phyloP scores from a whole-genome alignment of 2,113 vertebrate species.

The Coptodon bakossiorum region DNA sequence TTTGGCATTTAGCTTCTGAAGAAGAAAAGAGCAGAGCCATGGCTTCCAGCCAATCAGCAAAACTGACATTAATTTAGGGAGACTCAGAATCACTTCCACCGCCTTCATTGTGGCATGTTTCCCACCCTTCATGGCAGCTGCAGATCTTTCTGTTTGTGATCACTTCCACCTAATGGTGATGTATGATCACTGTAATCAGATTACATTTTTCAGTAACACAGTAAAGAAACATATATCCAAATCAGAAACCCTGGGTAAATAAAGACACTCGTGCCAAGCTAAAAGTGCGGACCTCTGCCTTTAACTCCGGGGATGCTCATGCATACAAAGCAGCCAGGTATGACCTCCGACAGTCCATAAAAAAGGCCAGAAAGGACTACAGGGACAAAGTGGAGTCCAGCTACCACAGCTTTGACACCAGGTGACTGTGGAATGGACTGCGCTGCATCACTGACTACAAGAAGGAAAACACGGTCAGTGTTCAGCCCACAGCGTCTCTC shows the following conservation, averaged over 20 bases:
- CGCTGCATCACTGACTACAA: no score
- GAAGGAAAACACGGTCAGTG: no score
- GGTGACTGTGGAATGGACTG: not conserved
- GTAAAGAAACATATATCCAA: not conserved
- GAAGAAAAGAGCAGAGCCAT: not conserved
- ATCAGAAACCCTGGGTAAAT: not conserved
- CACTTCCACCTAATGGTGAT: not conserved
- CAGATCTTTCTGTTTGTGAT: not conserved
- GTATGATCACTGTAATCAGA: not conserved
- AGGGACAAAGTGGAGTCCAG: not conserved
- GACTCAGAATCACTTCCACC: not conserved
- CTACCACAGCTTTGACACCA: not conserved
- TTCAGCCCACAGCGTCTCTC: no score
- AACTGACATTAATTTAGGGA: not conserved
- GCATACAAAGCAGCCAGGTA: not conserved
- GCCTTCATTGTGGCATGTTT: not conserved
- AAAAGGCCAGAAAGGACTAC: not conserved
- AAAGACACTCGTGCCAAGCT: not conserved
- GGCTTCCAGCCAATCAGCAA: not conserved
- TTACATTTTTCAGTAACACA: not conserved
- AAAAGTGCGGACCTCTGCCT: not conserved
- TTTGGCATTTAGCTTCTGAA: not conserved
- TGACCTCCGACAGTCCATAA: fast-evolving
- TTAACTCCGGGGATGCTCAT: not conserved
- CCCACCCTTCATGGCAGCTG: not conserved